Evolutionary conservation across 1,140 invertebrate genomes (phyloP), one percentile per base, ranked within the genome.

Genomic region (Pseudomyrmex concolor): DNA sequence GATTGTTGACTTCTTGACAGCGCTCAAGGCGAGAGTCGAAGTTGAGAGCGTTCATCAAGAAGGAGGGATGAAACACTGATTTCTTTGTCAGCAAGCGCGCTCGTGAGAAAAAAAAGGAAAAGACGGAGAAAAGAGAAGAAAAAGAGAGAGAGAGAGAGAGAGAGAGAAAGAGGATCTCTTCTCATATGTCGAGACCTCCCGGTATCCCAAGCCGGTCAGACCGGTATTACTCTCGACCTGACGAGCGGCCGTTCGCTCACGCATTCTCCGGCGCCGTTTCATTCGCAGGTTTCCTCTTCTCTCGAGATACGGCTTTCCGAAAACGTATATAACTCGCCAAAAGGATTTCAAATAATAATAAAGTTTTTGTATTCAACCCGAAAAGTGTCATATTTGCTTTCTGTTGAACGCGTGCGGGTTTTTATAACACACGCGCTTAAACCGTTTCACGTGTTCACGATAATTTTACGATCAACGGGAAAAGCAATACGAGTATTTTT

Each of bases 161-260:
- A 67, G 45, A 57, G 25, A 54, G 45, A 74, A 17, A 25, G 22
- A n/a, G 15, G 54, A 68, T 51, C 55, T 45, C 76, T 82, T 76
- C 84, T 74, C 59, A 68, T 63, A 55, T 19, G 34, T 71, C 62
- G 72, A 80, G 89, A 92, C 85, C 90, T 89, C 89, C 89, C 85
- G 73, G 84, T 64, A 43, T 77, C 45, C 25, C 66, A 64, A 89
- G 71, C 91, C 91, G 90, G 91, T 91, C 89, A 88, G 89, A 92
- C 91, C 91, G 89, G 91, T 92, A 91, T 83, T 84, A 82, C 63
- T 78, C 63, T 85, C 82, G 80, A 88, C 84, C 84, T 85, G 80
- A 34, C 84, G 73, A 71, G 66, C 72, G 81, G 62, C 66, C 66
- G 70, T 84, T 70, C 80, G 50, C 63, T 72, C 83, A 55, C 60